phyloP scores from a whole-genome alignment of 2,888 invertebrate genomes.

The Ectemnius lituratus region DNA sequence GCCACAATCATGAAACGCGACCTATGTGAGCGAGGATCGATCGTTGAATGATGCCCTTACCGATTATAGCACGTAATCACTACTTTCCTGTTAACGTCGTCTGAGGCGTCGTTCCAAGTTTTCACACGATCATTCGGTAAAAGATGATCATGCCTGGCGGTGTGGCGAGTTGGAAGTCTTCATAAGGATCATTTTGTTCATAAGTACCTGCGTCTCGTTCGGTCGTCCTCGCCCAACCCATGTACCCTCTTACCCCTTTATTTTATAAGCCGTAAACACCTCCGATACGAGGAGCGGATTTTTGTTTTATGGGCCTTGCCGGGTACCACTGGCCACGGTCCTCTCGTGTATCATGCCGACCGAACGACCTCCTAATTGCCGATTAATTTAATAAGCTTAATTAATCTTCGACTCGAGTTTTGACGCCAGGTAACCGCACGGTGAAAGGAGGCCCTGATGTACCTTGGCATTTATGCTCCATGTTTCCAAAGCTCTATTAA shows the following conservation, averaged over 20 bases:
- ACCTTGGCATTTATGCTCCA: neutral
- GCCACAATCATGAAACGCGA: too few species aligned
- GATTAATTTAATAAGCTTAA: slow-evolving; percentile 65
- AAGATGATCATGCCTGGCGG: neutral
- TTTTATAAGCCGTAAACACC: slow-evolving; percentile 48
- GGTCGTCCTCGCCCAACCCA: slow-evolving; percentile 14
- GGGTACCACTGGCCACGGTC: slow-evolving; percentile 15
- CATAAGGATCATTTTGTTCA: slow-evolving; percentile 13
- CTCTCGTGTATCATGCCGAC: slow-evolving; percentile 33
- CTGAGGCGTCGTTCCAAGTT: neutral
- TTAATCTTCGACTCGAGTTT: slow-evolving; percentile 48
- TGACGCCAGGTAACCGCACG: slow-evolving; percentile 11
- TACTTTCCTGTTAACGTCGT: neutral
- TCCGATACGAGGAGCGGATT: slow-evolving; percentile 45
- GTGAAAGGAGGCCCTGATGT: neutral
- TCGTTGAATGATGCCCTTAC: too few species aligned
- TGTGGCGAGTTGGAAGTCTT: neutral
- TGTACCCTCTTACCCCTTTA: slow-evolving; percentile 13
- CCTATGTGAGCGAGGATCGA: too few species aligned
- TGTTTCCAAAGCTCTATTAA: too few species aligned
- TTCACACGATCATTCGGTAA: neutral
- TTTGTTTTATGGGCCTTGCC: slow-evolving; percentile 50
- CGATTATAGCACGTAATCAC: too few species aligned
- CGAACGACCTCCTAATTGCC: slow-evolving; percentile 56
- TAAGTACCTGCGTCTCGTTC: slow-evolving; percentile 20